These are phyloP conservation scores for Actinopyga echinites DNA, from an alignment of 53 echinoderm and acorn worm genomes.

Conservation along the genomic window DNA sequence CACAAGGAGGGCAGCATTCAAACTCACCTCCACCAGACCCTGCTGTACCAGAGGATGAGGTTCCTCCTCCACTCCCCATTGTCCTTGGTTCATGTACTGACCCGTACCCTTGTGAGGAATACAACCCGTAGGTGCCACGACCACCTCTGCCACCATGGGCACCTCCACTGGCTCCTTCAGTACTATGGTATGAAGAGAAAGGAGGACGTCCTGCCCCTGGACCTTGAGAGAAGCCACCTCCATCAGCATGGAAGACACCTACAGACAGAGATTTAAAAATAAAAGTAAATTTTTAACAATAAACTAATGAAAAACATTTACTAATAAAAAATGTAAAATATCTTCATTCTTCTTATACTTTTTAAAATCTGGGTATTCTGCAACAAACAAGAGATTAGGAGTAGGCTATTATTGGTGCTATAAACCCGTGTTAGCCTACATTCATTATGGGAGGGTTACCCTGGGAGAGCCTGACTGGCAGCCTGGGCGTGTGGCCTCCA, in stretches of 20 bases:
- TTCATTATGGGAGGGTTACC: too few species aligned
- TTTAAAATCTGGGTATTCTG: too few species aligned
- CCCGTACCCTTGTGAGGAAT: conserved; percentile 76
- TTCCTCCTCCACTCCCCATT: conserved; percentile 88
- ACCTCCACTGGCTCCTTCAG: conserved; percentile 68
- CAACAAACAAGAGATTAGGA: too few species aligned
- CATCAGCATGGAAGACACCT: conserved; percentile 80
- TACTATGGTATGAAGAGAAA: conserved; percentile 23
- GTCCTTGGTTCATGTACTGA: conserved; percentile 59
- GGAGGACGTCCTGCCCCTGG: conserved; percentile 51
- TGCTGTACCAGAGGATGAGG: background rate
- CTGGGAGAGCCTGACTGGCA: too few species aligned
- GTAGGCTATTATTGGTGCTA: too few species aligned
- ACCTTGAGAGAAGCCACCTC: conserved; percentile 54
- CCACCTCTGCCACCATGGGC: conserved; percentile 89
- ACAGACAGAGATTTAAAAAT: background rate
- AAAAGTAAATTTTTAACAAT: background rate
- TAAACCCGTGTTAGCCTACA: too few species aligned
- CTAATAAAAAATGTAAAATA: too few species aligned
- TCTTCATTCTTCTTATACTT: too few species aligned
- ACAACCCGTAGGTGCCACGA: conserved; percentile 61
- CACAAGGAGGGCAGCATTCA: background rate
- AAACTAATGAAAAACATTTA: too few species aligned
- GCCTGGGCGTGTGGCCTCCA: too few species aligned
- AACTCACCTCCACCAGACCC: conserved; percentile 47